Base-by-base conservation (phyloP, 2,888 invertebrate genomes). In the Caenorhabditis wallacei region DNA sequence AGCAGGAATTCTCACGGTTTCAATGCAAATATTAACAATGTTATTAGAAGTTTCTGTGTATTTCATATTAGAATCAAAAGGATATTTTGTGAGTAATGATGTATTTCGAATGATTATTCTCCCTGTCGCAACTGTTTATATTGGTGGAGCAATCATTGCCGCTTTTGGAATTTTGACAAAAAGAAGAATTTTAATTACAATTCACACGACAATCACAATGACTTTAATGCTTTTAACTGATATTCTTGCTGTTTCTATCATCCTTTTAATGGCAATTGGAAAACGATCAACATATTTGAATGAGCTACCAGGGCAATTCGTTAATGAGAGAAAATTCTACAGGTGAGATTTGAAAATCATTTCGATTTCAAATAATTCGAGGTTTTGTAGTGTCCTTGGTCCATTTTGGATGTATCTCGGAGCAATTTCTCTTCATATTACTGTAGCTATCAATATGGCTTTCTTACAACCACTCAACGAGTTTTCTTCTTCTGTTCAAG, bases 381-480 rank as follows among this genome's bases (percentile, higher is more conserved):
- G n/a, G n/a, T 30, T 30, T 30, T 30, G 3, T 70, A 75, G 80
- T 30, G 78, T 88, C 20, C 82, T 91, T 4, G 91, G 91, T 8
- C 91, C 91, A 8, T 91, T 91, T 70, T 91, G 91, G 91, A 90
- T 91, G 81, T 91, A 91, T 79, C 82, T 91, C 8, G 85, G 88
- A 26, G 91, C 91, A 4, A 91, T 91, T 46, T 74, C 88, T 46
- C 87, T 91, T 10, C 91, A 91, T 74, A 90, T 90, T 63, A 85
- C 87, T 8, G 91, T 91, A 5, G 90, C 91, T 10, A 80, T 87
- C 30, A 90, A 89, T 37, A 90, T 90, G 86, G 90, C 90, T 18
- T 87, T 90, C 48, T 68, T 87, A 16, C 85, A 88, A 53, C 79
- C 80, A 11, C 43, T 86, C 43, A 86, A 86, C 35, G 81, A 83